Percentiles rank a stretch among this genome's conserved stretches.
Evolutionary conservation across 2,113 vertebrate genomes (phyloP).

Genomic region (Salminus brasiliensis): DNA sequence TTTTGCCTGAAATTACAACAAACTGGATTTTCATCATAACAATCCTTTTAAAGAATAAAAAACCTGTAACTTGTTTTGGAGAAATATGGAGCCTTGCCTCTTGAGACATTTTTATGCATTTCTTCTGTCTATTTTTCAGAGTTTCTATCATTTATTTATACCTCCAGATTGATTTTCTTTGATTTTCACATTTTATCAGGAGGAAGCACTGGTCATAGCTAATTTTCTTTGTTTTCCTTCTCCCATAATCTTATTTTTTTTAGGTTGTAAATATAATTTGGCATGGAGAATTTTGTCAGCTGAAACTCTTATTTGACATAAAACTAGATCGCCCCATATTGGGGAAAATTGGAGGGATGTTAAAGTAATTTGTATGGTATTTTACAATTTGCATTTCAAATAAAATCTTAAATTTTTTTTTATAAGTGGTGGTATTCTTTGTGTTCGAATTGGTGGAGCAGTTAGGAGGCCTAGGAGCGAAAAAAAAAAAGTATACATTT

Average conservation of each 20-base stretch:
- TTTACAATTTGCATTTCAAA: constrained; percentile 76
- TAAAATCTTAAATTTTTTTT: constrained; percentile 71
- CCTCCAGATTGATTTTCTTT: constrained; percentile 18
- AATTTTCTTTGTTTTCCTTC: constrained; percentile 45
- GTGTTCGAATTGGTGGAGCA: background rate
- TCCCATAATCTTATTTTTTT: constrained; percentile 60
- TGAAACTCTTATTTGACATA: constrained; percentile 67
- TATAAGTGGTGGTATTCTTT: constrained; percentile 41
- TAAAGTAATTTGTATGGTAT: constrained; percentile 69
- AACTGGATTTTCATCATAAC: no score
- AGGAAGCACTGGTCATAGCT: constrained; percentile 68
- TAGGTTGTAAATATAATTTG: constrained; percentile 77
- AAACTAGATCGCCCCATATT: constrained; percentile 81
- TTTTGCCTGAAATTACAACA: background rate
- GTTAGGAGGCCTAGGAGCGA: background rate
- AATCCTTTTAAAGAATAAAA: no score
- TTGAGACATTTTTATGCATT: constrained; percentile 30
- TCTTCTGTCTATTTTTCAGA: constrained; percentile 3
- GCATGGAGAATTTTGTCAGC: constrained; percentile 68
- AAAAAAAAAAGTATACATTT: no score
- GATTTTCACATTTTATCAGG: constrained; percentile 51
- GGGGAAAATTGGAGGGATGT: constrained; percentile 68
- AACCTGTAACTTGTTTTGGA: background rate
- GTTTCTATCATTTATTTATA: constrained; percentile 48
- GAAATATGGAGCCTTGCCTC: background rate